A percentile compares a stretch with the other conserved stretches of the same genome.
These are phyloP conservation scores for Megaceryle maxima DNA, from an alignment of 2,113 vertebrate species.

Conservation along the genomic window DNA sequence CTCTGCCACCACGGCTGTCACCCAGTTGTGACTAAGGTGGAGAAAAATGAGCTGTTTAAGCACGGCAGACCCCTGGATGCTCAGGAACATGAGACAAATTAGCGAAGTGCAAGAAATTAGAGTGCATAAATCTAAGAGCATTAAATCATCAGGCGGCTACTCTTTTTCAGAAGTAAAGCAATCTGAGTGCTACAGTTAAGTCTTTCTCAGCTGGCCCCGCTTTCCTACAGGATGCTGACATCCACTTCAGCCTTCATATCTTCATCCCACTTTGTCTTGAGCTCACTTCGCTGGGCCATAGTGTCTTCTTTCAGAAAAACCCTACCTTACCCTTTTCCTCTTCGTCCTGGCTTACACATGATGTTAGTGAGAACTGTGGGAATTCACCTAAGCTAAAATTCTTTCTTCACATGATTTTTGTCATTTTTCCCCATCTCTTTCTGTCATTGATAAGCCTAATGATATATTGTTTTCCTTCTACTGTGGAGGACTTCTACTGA, in stretches of 20 bases:
- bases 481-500: not conserved
- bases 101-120: conserved; percentile 15
- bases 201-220: not conserved
- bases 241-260: not conserved
- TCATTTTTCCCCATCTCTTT: not conserved
- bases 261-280: not conserved
- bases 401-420: not conserved
- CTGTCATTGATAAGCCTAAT: not conserved
- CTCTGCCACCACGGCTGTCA: not conserved
- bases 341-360: rapidly evolving
- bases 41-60: not conserved
- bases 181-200: not conserved
- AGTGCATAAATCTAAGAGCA: conserved; percentile 5
- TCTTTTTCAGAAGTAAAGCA: not conserved
- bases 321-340: not conserved
- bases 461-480: not conserved
- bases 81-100: not conserved
- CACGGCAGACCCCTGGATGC: not conserved
- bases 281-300: not conserved
- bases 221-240: not conserved
- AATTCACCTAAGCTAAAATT: not conserved
- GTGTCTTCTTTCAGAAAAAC: not conserved
- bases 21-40: not conserved
- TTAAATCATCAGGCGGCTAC: not conserved
- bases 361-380: not conserved